Conservation (phyloP, 2,113 vertebrate species). For the Phyllopteryx taeniolatus region DNA sequence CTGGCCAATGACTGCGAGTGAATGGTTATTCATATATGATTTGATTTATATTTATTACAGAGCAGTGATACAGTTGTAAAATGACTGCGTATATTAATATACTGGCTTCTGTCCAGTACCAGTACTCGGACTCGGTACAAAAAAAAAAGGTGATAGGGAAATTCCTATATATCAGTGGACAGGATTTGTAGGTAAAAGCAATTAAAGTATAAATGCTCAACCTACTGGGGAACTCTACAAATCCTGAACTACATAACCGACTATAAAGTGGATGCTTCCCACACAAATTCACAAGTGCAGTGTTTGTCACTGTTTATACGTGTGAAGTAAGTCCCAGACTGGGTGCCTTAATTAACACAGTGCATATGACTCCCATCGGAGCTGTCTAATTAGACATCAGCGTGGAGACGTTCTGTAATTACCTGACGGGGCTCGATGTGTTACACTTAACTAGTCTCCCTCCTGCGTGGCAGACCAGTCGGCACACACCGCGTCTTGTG, state of each 20-base stretch:
- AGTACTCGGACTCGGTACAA: no score
- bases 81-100: no score
- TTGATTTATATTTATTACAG: no score
- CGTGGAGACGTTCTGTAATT: slow-evolving; percentile 64
- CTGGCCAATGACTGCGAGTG: no score
- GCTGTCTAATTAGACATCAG: slow-evolving; percentile 71
- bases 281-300: slow-evolving; percentile 1
- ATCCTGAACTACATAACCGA: background rate
- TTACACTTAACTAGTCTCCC: slow-evolving; percentile 56
- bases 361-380: slow-evolving; percentile 63
- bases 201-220: background rate
- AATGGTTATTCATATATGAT: no score
- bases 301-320: slow-evolving; percentile 1
- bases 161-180: no score
- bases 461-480: slow-evolving; percentile 38
- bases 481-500: slow-evolving; percentile 3
- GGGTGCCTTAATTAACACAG: slow-evolving; percentile 64
- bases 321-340: slow-evolving; percentile 42
- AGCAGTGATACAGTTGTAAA: no score
- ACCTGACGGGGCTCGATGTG: slow-evolving; percentile 65
- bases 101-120: no score
- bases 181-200: background rate
- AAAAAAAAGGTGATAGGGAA: no score
- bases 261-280: background rate
- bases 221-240: background rate